These are phyloP conservation scores for Pristiophorus japonicus DNA, from an alignment of 2,113 vertebrate species.

Conservation along the genomic window DNA sequence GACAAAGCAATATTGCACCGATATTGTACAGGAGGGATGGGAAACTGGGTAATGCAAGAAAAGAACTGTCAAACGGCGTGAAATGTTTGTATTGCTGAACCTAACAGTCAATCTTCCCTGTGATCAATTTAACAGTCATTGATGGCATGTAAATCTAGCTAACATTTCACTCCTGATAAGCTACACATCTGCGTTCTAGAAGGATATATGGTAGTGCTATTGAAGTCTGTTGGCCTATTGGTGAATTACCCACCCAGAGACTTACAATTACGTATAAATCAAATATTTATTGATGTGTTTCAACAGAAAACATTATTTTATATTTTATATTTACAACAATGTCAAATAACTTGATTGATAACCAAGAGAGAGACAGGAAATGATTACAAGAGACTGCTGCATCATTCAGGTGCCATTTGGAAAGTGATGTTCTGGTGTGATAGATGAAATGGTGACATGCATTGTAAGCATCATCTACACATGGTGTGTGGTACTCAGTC, in stretches of 20 bases:
- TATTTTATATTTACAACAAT: conserved; percentile 5
- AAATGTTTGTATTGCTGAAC: neutral
- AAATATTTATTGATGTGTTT: neutral
- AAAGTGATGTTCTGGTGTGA: neutral
- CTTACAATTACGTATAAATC: neutral
- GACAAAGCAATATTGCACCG: neutral
- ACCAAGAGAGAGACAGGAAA: neutral
- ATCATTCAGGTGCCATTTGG: neutral
- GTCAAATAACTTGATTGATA: neutral
- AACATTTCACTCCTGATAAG: neutral
- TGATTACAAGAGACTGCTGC: neutral
- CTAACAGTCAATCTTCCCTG: neutral
- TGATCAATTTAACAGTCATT: neutral
- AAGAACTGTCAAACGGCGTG: neutral
- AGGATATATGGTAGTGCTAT: neutral
- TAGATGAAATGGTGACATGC: neutral
- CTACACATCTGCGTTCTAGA: neutral
- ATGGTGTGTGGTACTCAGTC: neutral
- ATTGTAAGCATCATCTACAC: neutral
- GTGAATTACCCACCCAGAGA: neutral
- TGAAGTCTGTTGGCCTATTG: neutral
- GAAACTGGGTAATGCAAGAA: neutral
- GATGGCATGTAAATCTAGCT: neutral
- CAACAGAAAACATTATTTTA: conserved; percentile 4
- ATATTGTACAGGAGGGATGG: neutral